phyloP scores from a whole-genome alignment of 1,140 invertebrate species.

The Drosophila eugracilis region DNA sequence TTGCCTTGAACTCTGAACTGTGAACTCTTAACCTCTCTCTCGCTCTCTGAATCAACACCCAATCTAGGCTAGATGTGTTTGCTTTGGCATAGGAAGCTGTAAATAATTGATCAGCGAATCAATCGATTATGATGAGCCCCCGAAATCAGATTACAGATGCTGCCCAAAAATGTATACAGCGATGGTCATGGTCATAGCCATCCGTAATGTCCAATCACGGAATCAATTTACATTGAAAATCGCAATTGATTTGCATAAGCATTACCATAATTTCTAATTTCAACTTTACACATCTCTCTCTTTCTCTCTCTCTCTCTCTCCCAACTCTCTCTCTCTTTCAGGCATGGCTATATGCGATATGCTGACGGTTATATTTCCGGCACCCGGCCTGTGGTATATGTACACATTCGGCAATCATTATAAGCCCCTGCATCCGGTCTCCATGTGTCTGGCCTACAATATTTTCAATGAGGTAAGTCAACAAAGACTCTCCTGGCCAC shows the following conservation, averaged over 20 bases:
- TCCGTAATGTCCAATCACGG: conserved; percentile 3
- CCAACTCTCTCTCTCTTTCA: no score
- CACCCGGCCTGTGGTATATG: conserved; percentile 95
- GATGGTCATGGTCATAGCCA: background rate
- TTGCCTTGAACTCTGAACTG: background rate
- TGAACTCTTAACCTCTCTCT: no score
- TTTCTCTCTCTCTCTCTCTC: background rate
- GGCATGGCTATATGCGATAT: conserved; percentile 97
- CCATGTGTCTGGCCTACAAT: conserved; percentile 91
- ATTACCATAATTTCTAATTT: conserved; percentile 40
- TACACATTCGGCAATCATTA: conserved; percentile 95
- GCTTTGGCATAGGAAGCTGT: background rate
- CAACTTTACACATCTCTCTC: background rate
- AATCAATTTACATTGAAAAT: conserved; percentile 27
- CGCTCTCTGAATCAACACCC: background rate
- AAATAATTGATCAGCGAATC: conserved; percentile 27
- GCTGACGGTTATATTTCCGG: conserved; percentile 94
- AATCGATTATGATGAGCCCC: conserved; percentile 5
- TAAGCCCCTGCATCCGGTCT: conserved; percentile 90
- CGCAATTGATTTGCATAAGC: conserved; percentile 24
- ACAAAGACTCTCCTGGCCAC: conserved; percentile 2
- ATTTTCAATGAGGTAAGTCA: conserved; percentile 90
- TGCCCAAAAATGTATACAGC: background rate
- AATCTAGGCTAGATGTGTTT: background rate
- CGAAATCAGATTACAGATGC: conserved; percentile 1